Base-by-base conservation (phyloP, 92 coral and sea anemone species). In the Blastomussa wellsi region DNA sequence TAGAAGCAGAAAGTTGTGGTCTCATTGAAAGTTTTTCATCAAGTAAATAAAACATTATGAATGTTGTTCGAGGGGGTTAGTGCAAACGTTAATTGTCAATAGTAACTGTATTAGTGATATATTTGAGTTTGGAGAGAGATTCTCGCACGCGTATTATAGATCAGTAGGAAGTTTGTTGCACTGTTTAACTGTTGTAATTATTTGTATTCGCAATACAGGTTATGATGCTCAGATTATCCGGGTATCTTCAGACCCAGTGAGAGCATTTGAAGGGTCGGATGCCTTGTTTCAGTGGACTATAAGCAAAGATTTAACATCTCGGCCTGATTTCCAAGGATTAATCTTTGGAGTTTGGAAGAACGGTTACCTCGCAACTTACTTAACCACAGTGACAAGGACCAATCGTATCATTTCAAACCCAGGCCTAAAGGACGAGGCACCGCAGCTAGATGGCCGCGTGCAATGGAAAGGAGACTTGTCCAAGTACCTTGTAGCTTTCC, bases 291-390 rank as follows among this genome's bases (percentile, higher is more conserved):
- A 37, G 37, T 78, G 82, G 82, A 16, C 36, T 10, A 20, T 78
- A 7, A 41, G 37, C n/a, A 32, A 60, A 60, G 47, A 78, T 60
- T 4, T 78, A 16, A 78, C 72, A 22, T 60, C 72, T 11, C 82
- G 20, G 51, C 72, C 82, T 36, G 36, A 60, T 22, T 78, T 60
- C 37, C 2, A 78, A 59, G 69, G 52, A 33, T 49, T 78, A 14
- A 38, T n/a, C n/a, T 78, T 78, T 22, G 82, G 82, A 78, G n/a
- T 78, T 59, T 78, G 82, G 82, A 59, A 41, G 48, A 36, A 78
- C 47, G 82, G 82, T 14, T 38, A 59, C 82, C 22, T 78, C 31
- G 72, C 82, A 10, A 57, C 36, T 7, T 78, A 78, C 72, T 22
- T 78, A 55, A 59, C 67, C 7, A 55, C 82, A 38, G 71, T 78